A percentile compares a stretch with the other conserved stretches of the same genome.
phyloP scores from a whole-genome alignment of 2,797 vertebrate genomes.

The Chelon labrosus region DNA sequence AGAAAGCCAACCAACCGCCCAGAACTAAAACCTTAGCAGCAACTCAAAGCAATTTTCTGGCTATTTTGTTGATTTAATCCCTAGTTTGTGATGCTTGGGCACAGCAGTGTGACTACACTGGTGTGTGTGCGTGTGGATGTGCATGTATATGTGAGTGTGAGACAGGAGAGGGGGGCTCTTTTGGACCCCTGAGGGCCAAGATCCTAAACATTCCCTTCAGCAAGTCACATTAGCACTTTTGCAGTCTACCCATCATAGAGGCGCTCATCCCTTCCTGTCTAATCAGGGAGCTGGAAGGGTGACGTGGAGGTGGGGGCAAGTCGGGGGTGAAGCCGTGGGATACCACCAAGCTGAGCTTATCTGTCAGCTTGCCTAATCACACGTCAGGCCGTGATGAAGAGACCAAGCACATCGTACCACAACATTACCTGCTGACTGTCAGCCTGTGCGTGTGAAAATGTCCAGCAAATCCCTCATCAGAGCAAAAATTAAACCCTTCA shows the following conservation, averaged over 20 bases:
- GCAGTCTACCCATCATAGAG: conserved; percentile 65
- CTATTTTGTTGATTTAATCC: conserved; percentile 86
- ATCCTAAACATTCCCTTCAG: conserved; percentile 65
- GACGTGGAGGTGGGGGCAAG: background rate
- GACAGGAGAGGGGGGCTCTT: conserved; percentile 35
- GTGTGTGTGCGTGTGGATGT: conserved; percentile 30
- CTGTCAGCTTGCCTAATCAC: conserved; percentile 79
- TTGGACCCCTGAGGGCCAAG: conserved; percentile 56
- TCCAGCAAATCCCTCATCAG: conserved; percentile 20
- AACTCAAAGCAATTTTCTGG: conserved; percentile 86
- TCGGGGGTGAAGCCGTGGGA: conserved; percentile 59
- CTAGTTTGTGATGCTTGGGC: conserved; percentile 76
- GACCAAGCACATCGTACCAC: conserved; percentile 46
- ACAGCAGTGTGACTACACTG: conserved; percentile 57
- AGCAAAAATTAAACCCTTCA: conserved; percentile 38
- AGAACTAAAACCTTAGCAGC: conserved; percentile 85
- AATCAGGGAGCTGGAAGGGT: conserved; percentile 49
- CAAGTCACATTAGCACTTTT: conserved; percentile 64
- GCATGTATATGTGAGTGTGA: conserved; percentile 35
- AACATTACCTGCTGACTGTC: conserved; percentile 72
- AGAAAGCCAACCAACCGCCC: conserved; percentile 81
- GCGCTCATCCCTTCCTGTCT: conserved; percentile 74
- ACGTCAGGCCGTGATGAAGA: conserved; percentile 55
- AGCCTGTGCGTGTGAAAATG: conserved; percentile 26
- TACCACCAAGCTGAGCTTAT: conserved; percentile 66